phyloP scores from a whole-genome alignment of 2,113 vertebrate species.

The Dissostichus mawsoni region DNA sequence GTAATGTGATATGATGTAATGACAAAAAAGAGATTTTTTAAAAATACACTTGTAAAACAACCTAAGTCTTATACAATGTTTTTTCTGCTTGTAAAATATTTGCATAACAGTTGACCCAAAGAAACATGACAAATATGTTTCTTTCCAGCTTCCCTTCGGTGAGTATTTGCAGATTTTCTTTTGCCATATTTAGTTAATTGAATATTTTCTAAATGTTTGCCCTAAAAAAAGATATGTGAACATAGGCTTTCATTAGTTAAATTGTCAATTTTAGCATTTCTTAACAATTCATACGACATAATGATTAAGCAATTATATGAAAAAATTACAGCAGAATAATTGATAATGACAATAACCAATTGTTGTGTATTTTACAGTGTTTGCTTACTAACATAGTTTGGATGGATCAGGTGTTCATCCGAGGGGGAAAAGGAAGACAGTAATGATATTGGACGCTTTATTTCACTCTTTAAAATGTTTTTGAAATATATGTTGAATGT shows the following conservation, averaged over 20 bases:
- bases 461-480: too few relatives aligned
- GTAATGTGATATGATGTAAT: conserved; percentile 1
- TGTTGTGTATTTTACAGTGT: background rate
- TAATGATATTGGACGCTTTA: too few relatives aligned
- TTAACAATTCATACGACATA: too few relatives aligned
- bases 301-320: background rate
- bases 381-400: background rate
- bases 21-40: background rate
- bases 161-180: background rate
- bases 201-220: background rate
- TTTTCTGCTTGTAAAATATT: background rate
- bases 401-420: background rate
- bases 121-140: background rate
- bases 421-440: background rate
- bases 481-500: too few relatives aligned
- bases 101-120: background rate
- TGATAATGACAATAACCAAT: background rate
- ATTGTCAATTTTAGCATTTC: too few relatives aligned
- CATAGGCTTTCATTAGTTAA: too few relatives aligned
- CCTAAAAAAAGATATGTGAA: too few relatives aligned
- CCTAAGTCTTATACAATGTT: background rate
- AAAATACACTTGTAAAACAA: conserved; percentile 21
- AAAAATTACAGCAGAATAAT: background rate
- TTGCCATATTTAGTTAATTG: background rate
- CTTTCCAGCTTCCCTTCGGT: background rate